Evolutionary conservation across 2,888 invertebrate species (phyloP).

Genomic region (Temnothorax rugatulus): DNA sequence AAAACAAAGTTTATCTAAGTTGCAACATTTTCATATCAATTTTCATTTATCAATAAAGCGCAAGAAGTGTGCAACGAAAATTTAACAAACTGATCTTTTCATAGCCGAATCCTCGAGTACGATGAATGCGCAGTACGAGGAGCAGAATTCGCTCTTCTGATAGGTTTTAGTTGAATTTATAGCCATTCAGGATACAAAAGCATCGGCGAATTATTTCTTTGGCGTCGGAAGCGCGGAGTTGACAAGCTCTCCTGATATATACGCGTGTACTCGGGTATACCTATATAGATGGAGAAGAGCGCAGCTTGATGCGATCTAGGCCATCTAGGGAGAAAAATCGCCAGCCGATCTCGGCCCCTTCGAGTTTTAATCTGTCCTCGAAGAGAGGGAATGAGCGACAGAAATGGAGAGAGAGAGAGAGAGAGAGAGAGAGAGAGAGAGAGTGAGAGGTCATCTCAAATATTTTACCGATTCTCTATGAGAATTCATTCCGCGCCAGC

Average conservation of each 20-base stretch:
- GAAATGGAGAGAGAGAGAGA: background rate
- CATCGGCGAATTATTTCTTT: slow-evolving; percentile 70
- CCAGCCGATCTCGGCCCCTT: background rate
- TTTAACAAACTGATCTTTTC: slow-evolving; percentile 1
- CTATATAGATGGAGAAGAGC: slow-evolving; percentile 18
- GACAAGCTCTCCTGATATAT: slow-evolving; percentile 43
- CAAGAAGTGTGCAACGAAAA: slow-evolving; percentile 2
- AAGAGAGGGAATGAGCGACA: background rate
- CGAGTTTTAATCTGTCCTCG: slow-evolving; percentile 47
- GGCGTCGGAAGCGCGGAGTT: slow-evolving; percentile 21
- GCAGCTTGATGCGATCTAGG: slow-evolving; percentile 30
- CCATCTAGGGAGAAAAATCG: slow-evolving; percentile 43
- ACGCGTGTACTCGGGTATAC: slow-evolving; percentile 35
- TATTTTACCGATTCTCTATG: slow-evolving; percentile 55
- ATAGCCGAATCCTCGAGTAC: slow-evolving; percentile 39
- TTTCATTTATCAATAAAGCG: background rate
- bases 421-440: background rate
- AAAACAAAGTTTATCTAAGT: background rate
- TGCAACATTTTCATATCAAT: background rate
- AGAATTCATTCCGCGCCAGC: slow-evolving; percentile 44
- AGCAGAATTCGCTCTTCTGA: slow-evolving; percentile 43
- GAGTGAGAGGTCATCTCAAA: slow-evolving; percentile 18
- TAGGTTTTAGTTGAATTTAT: slow-evolving; percentile 70
- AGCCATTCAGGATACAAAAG: slow-evolving; percentile 69
- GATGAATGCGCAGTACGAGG: slow-evolving; percentile 42